A percentile compares a stretch with the other conserved stretches of the same genome.
Evolutionary conservation across 2,888 invertebrate species (phyloP).

Genomic region (Campoplex nolae): DNA sequence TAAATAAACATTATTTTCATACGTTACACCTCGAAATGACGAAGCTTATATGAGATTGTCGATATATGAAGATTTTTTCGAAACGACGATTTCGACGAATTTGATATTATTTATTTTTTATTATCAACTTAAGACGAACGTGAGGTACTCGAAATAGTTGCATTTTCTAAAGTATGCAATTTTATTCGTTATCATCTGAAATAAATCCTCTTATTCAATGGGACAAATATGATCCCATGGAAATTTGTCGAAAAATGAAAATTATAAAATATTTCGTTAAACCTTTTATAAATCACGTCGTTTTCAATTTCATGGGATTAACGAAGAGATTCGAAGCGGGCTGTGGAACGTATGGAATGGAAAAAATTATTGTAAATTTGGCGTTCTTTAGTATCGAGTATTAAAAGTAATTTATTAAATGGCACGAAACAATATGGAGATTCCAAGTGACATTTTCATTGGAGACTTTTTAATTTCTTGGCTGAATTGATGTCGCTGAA

Average conservation of each 20-base stretch:
- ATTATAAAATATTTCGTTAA: too few relatives aligned
- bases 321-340: too few relatives aligned
- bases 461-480: not conserved
- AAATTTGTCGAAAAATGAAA: too few relatives aligned
- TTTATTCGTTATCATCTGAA: too few relatives aligned
- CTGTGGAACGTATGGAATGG: too few relatives aligned
- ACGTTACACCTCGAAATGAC: not conserved
- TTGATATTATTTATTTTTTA: not conserved
- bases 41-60: not conserved
- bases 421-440: not conserved
- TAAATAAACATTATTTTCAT: not conserved
- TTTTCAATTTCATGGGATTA: too few relatives aligned
- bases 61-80: not conserved
- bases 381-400: not conserved
- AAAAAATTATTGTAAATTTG: not conserved
- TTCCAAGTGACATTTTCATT: not conserved
- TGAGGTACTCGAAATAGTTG: too few relatives aligned
- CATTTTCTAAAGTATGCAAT: too few relatives aligned
- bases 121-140: too few relatives aligned
- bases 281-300: too few relatives aligned
- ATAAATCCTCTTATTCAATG: too few relatives aligned
- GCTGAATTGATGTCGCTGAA: not conserved
- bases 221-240: too few relatives aligned
- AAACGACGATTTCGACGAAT: not conserved
- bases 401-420: not conserved